Conservation (phyloP, 2,888 invertebrate species). For the Sipunculus nudus region DNA sequence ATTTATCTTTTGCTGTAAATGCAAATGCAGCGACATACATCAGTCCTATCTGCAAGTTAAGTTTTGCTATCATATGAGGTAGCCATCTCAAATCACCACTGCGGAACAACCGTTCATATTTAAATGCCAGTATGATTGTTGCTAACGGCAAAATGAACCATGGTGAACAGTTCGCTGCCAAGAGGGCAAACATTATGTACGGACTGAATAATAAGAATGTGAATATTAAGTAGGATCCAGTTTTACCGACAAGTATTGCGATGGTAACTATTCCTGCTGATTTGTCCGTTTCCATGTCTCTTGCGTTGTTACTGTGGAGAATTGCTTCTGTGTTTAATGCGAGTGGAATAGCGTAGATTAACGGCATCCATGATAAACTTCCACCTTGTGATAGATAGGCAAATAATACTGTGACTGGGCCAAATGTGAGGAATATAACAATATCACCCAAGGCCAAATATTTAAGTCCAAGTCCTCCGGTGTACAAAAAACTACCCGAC, state of each 20-base stretch:
- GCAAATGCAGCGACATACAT: slow-evolving; percentile 80
- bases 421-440: slow-evolving; percentile 89
- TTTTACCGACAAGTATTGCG: slow-evolving; percentile 91
- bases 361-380: slow-evolving; percentile 84
- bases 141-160: slow-evolving; percentile 90
- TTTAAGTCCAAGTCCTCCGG: slow-evolving; percentile 94
- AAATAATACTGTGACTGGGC: slow-evolving; percentile 92
- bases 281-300: slow-evolving; percentile 87
- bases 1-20: slow-evolving; percentile 26
- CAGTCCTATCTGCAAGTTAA: slow-evolving; percentile 90
- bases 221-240: slow-evolving; percentile 89
- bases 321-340: slow-evolving; percentile 95
- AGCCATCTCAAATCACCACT: slow-evolving; percentile 82
- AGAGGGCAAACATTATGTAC: slow-evolving; percentile 80
- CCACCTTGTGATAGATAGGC: slow-evolving; percentile 94
- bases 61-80: slow-evolving; percentile 86
- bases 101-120: slow-evolving; percentile 88
- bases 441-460: slow-evolving; percentile 95
- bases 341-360: slow-evolving; percentile 92
- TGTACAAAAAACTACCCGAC: slow-evolving; percentile 95
- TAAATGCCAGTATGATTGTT: slow-evolving; percentile 87
- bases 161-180: slow-evolving; percentile 82
- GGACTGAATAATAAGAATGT: slow-evolving; percentile 89
- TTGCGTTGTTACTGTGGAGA: slow-evolving; percentile 92
- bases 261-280: slow-evolving; percentile 92